Evolutionary conservation across 2,888 invertebrate genomes (phyloP).

Genomic region (Caenorhabditis sp.): DNA sequence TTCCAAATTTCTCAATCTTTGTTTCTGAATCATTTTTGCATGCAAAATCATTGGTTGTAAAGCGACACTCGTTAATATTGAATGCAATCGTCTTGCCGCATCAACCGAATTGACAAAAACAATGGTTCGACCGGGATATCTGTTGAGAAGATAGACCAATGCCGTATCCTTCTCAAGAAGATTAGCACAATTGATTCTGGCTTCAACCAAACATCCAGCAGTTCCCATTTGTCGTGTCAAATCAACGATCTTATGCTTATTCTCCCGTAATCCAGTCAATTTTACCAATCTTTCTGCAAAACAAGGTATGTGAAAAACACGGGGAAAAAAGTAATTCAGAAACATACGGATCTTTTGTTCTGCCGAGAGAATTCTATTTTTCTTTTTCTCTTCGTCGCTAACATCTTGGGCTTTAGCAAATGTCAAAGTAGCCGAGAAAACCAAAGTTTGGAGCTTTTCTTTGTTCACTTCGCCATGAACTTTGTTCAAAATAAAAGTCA

Average conservation of each 20-base stretch:
- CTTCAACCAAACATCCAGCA: slow-evolving; percentile 83
- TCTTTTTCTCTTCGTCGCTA: slow-evolving; percentile 76
- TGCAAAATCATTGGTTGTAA: slow-evolving; percentile 76
- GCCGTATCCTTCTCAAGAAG: slow-evolving; percentile 79
- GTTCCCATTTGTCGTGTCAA: slow-evolving; percentile 85
- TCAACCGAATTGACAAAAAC: slow-evolving; percentile 86
- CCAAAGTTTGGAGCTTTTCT: slow-evolving; percentile 83
- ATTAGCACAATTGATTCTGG: slow-evolving; percentile 77
- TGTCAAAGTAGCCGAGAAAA: slow-evolving; percentile 95
- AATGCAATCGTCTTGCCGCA: slow-evolving; percentile 76
- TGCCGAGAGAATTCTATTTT: slow-evolving; percentile 67
- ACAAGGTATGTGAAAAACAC: not conserved
- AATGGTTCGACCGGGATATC: slow-evolving; percentile 89
- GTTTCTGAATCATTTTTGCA: slow-evolving; percentile 87
- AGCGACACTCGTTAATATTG: slow-evolving; percentile 70
- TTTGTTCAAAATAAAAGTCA: slow-evolving; percentile 82
- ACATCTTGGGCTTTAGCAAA: slow-evolving; percentile 79
- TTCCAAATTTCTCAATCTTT: slow-evolving; percentile 91
- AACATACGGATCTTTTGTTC: slow-evolving; percentile 73
- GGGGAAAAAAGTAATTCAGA: not conserved
- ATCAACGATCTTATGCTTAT: slow-evolving; percentile 84
- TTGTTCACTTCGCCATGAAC: slow-evolving; percentile 76
- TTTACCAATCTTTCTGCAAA: slow-evolving; percentile 56
- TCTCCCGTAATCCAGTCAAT: slow-evolving; percentile 59
- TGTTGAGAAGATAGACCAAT: slow-evolving; percentile 84